These are phyloP conservation scores for Pygocentrus nattereri DNA, from an alignment of 2,797 vertebrate species.

Conservation along the genomic window DNA sequence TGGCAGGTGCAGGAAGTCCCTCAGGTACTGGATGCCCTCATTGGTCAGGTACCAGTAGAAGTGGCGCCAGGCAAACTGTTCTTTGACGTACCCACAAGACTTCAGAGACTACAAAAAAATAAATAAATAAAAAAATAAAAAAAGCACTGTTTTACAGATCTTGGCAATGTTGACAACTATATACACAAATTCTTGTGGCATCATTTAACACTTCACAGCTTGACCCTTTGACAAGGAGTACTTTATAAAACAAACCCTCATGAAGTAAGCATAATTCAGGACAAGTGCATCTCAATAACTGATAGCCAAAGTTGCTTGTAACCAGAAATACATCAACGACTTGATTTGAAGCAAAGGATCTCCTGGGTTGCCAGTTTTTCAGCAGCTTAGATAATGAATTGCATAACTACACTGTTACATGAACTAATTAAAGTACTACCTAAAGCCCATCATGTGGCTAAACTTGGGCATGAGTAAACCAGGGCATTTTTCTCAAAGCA, in stretches of 20 bases:
- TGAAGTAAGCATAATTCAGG: too few relatives aligned
- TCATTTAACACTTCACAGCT: too few relatives aligned
- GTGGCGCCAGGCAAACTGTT: conserved; percentile 99
- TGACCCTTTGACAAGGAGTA: too few relatives aligned
- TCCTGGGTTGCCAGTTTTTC: background rate
- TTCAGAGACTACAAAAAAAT: conserved; percentile 87
- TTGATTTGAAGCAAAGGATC: background rate
- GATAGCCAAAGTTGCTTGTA: background rate
- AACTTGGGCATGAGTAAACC: too few relatives aligned
- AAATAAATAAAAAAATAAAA: too few relatives aligned
- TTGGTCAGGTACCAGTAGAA: conserved; percentile 99
- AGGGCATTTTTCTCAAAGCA: too few relatives aligned
- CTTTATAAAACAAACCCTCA: too few relatives aligned
- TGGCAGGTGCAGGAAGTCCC: conserved; percentile 96
- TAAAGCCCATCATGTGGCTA: background rate
- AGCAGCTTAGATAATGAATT: background rate
- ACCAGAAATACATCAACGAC: background rate
- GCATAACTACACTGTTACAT: too few relatives aligned
- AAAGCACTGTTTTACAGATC: too few relatives aligned
- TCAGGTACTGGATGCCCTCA: conserved; percentile 98
- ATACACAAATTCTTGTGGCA: too few relatives aligned
- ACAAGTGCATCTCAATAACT: background rate
- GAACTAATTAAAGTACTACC: background rate
- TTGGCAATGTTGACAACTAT: too few relatives aligned
- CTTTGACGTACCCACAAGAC: conserved; percentile 97